phyloP scores from a whole-genome alignment of 2,888 invertebrate genomes.

The Muschampia plurimacula region DNA sequence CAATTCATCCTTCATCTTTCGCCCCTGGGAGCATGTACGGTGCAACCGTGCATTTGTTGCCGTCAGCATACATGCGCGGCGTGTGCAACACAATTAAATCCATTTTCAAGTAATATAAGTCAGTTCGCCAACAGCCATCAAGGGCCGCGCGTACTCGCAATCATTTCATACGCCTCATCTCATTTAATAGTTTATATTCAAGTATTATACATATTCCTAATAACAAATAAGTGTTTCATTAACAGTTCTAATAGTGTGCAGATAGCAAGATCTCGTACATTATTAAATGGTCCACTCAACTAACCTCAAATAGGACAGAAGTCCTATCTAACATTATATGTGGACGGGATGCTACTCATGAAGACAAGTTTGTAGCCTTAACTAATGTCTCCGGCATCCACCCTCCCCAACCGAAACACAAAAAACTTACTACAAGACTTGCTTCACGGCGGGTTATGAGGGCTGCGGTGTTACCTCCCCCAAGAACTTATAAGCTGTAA shows the following conservation, averaged over 20 bases:
- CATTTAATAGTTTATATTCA: constrained; percentile 1
- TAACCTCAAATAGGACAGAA: too few species aligned
- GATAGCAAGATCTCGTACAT: constrained; percentile 8
- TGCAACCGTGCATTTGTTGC: not conserved
- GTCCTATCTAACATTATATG: too few species aligned
- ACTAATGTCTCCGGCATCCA: too few species aligned
- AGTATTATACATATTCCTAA: not conserved
- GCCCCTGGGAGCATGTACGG: constrained; percentile 9
- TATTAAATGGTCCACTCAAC: too few species aligned
- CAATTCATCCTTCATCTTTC: not conserved
- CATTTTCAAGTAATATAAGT: not conserved
- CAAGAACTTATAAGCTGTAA: too few species aligned
- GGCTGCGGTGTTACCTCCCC: too few species aligned
- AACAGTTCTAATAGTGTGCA: constrained; percentile 11
- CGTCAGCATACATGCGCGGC: not conserved
- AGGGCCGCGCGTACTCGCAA: not conserved
- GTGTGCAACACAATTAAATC: not conserved
- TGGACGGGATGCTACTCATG: too few species aligned
- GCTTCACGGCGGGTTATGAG: too few species aligned
- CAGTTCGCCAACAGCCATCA: not conserved
- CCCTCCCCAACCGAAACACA: too few species aligned
- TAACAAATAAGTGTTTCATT: constrained; percentile 1
- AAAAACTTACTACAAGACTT: too few species aligned
- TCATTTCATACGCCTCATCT: not conserved
- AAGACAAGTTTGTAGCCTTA: too few species aligned